These are phyloP conservation scores for Euura lappo DNA, from an alignment of 1,140 invertebrate genomes.

Conservation along the genomic window DNA sequence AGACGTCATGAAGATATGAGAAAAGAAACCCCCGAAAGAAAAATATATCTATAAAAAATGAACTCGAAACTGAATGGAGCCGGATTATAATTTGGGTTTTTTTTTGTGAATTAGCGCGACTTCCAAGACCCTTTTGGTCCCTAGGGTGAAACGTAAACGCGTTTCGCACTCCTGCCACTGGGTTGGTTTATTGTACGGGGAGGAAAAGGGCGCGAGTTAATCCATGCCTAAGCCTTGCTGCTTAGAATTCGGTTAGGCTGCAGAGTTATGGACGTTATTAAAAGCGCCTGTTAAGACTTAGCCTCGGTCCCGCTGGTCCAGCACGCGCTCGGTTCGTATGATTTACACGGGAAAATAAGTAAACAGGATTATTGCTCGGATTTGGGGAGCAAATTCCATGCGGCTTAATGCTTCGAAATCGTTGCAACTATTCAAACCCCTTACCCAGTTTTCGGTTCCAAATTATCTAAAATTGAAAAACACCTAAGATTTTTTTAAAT, in stretches of 20 bases:
- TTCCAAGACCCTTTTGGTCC: background rate
- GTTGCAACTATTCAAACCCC: too few species aligned
- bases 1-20: too few species aligned
- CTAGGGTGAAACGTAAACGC: background rate
- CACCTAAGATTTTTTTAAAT: too few species aligned
- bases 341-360: background rate
- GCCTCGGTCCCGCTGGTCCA: background rate
- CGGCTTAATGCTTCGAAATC: too few species aligned
- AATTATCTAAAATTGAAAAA: too few species aligned
- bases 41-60: too few species aligned
- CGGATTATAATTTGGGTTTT: background rate
- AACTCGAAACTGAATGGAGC: too few species aligned
- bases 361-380: background rate
- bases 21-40: too few species aligned
- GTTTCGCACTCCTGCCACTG: background rate
- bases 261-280: slow-evolving; percentile 12
- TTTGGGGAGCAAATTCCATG: background rate
- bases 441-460: too few species aligned
- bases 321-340: background rate
- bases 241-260: slow-evolving; percentile 9
- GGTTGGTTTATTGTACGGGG: background rate
- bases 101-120: background rate
- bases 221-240: background rate
- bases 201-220: slow-evolving; percentile 8
- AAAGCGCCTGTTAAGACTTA: background rate